Base-by-base conservation (phyloP, 2,113 vertebrate genomes). In the Erpornis zantholeuca region DNA sequence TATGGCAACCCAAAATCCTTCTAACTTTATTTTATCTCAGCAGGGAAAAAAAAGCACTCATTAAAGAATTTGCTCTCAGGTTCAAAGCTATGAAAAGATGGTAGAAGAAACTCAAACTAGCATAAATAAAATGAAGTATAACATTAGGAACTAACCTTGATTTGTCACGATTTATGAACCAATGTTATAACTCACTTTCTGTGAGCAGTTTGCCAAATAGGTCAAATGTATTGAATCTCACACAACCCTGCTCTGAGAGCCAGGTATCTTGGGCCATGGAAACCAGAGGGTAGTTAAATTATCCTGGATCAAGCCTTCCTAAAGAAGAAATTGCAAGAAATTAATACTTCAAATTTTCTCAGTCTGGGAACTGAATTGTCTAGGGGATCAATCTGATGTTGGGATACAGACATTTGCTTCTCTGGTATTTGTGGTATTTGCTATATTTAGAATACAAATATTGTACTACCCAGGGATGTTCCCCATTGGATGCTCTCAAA, bases 381-480 rank as follows among this genome's bases (percentile, higher is more conserved):
- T 84, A 27, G 96, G 92, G 92, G 93, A 94, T 92, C 92, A 54
- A 92, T 94, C 70, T 93, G 86, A 95, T 94, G 85, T 93, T 94
- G 88, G 72, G 93, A 88, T 92, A 95, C 76, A 94, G 96, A 95
- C 93, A 69, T 95, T 94, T 96, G 95, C 95, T 83, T 75, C 94
- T 90, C 90, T 93, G 95, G 96, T 92, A 96, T 96, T 95, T 92
- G 75, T 94, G 96, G 94, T 71, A 96, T 97, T 97, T 86, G 85
- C 93, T 96, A 94, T 96, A 92, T 96, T 95, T 96, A 95, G 96
- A 96, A 85, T 79, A 56, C 80, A 97, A 97, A 97, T 91, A 95
- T 89, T 96, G 86, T 96, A 90, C 94, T 90, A 69, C 88, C 92
- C 96, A 94, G 92, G 93, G 96, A 96, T 93, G 93, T 90, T 94